These are phyloP conservation scores for Galaxias olidus DNA, from an alignment of 2,797 vertebrate genomes.

Conservation along the genomic window DNA sequence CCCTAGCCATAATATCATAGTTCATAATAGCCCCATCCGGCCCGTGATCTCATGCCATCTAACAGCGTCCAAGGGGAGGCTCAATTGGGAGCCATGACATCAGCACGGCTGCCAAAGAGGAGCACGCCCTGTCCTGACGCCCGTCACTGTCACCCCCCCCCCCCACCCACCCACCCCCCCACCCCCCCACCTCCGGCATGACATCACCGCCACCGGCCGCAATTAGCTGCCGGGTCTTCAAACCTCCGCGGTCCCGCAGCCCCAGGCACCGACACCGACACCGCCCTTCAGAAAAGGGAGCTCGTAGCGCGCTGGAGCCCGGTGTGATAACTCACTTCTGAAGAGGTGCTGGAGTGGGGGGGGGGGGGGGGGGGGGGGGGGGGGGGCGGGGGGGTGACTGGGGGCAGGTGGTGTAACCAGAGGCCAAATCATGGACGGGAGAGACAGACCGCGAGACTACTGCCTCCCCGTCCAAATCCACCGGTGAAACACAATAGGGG, in stretches of 20 bases:
- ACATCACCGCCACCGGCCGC: conserved; percentile 41
- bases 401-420: conserved; percentile 74
- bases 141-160: conserved; percentile 39
- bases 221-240: conserved; percentile 23
- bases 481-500: conserved; percentile 81
- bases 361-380: conserved; percentile 9
- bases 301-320: conserved; percentile 36
- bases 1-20: conserved; percentile 29
- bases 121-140: conserved; percentile 30
- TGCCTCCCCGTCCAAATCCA: conserved; percentile 76
- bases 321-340: conserved; percentile 63
- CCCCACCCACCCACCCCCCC: conserved; percentile 30
- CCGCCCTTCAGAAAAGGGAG: not conserved
- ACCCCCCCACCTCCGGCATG: too few species aligned
- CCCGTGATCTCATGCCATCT: conserved; percentile 50
- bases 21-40: conserved; percentile 34
- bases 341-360: not conserved
- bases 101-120: conserved; percentile 44
- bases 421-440: conserved; percentile 69
- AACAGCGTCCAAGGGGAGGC: conserved; percentile 39
- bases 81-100: conserved; percentile 51
- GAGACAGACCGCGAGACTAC: conserved; percentile 69
- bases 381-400: conserved; percentile 41
- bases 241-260: conserved; percentile 1
- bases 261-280: conserved; percentile 9